A percentile compares a stretch with the other conserved stretches of the same genome.
These are phyloP conservation scores for Orthonevra nobilis DNA, from an alignment of 2,888 invertebrate species.

Conservation along the genomic window DNA sequence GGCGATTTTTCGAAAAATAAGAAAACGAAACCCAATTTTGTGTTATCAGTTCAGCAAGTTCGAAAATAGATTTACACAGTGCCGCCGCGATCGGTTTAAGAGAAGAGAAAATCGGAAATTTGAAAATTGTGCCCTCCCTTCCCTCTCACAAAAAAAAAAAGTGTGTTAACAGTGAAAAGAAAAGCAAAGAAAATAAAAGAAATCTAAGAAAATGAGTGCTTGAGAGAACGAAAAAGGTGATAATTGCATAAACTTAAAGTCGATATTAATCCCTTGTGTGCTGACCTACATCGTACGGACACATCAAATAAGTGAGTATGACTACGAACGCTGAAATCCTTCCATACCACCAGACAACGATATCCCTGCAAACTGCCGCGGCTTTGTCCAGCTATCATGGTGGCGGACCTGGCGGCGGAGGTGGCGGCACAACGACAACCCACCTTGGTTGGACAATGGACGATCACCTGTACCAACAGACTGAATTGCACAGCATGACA, in stretches of 20 bases:
- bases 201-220: constrained; percentile 44
- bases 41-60: constrained; percentile 39
- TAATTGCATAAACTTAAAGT: constrained; percentile 48
- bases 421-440: constrained; percentile 72
- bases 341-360: constrained; percentile 79
- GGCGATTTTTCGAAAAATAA: constrained; percentile 4
- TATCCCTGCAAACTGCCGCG: constrained; percentile 78
- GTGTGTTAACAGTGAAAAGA: constrained; percentile 47
- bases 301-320: constrained; percentile 73
- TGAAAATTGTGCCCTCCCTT: too few species aligned
- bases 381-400: constrained; percentile 78
- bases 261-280: constrained; percentile 26
- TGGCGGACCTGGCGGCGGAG: constrained; percentile 72
- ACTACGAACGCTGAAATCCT: constrained; percentile 79
- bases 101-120: background rate
- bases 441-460: constrained; percentile 75
- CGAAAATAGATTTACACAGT: constrained; percentile 4
- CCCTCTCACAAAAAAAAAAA: background rate
- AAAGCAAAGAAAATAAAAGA: background rate
- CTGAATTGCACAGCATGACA: constrained; percentile 79
- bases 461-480: constrained; percentile 79
- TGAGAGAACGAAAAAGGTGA: constrained; percentile 26
- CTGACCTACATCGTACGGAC: background rate
- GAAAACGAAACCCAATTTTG: constrained; percentile 27
- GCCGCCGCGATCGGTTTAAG: too few species aligned